Base-by-base conservation (phyloP, 1,140 invertebrate species). In the Leptopilina boulardi region DNA sequence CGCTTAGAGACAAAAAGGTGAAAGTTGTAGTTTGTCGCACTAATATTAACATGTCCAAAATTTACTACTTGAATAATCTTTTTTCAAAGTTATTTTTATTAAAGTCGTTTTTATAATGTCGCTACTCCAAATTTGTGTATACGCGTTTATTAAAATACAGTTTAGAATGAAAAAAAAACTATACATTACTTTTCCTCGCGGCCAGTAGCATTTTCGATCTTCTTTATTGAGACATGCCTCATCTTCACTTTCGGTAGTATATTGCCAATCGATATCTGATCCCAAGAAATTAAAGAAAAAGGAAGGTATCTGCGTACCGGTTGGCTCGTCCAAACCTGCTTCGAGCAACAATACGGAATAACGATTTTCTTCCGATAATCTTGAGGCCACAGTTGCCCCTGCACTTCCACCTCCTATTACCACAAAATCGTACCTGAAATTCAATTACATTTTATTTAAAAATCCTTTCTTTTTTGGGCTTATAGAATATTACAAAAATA, bases 401-500 rank as follows among this genome's bases (percentile, higher is more conserved):
- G 95, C 96, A 13, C 96, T 97, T 0, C 97, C 97, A 4, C 95
- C 96, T 1, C 97, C 97, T 73, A 98, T 94, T 23, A 97, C 94
- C 79, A 97, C 95, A 90, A 97, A 97, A 89, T 97, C 96, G 89
- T 97, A 97, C 82, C 93, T 94, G 85, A 59, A 88, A 85, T 51
- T n/a, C 3, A 51, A 18, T 51, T 51, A n/a, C 10, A 47, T 42
- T 13, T 9, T 42, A 42, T 10, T 38, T n/a, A n/a, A n/a, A n/a
- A n/a, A n/a, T n/a, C n/a, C n/a, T n/a, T n/a, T n/a, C n/a, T n/a
- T n/a, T n/a, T n/a, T n/a, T n/a, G n/a, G n/a, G n/a, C n/a, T n/a
- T n/a, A n/a, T n/a, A n/a, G n/a, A n/a, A n/a, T n/a, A n/a, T n/a
- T n/a, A n/a, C n/a, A n/a, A n/a, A n/a, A n/a, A n/a, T n/a, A n/a